Base-by-base conservation (phyloP, 2,888 invertebrate species). In the Nowickia ferox region DNA sequence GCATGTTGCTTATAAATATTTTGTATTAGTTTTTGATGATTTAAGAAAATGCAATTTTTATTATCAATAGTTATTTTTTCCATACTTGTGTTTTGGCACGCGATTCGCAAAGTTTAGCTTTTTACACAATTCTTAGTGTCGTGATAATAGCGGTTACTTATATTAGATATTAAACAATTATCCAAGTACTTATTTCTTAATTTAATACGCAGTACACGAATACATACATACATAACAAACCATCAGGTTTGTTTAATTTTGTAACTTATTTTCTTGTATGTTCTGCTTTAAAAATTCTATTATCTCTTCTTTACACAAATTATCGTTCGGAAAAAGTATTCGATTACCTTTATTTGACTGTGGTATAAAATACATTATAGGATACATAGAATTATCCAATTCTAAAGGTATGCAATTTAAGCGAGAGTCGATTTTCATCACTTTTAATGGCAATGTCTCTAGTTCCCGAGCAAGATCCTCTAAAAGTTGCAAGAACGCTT, bases 21-120 rank as follows among this genome's bases (percentile, higher is more conserved):
- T 79, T 90, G 88, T 19, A 92, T 90, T 57, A 92, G 87, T 71
- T 88, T 78, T 6, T 84, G 86, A 78, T 92, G 92, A 63, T 92
- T 87, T 13, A 92, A 79, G 42, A 89, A 89, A 42, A 92, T 9
- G 0, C 90, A 91, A 15, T 46, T 74, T 74, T 82, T 87, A 30
- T 84, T 63, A 1, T 84, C 84, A 71, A 87, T 79, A 42, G 59
- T 74, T 30, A 91, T 66, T 75, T 87, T 88, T 44, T 89, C 71
- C 91, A 91, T 84, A 19, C 89, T 87, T 82, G 84, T 11, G 8
- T n/a, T 57, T 66, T 30, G 30, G 8, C 2, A 17, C n/a, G 9
- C 6, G 15, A 30, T 30, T 42, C 11, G 42, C 0, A 42, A 19
- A 75, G 17, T 46, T 44, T 11, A 44, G 4, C 1, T 55, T 17